phyloP scores from a whole-genome alignment of 2,888 invertebrate species.

The Euproctis similis region DNA sequence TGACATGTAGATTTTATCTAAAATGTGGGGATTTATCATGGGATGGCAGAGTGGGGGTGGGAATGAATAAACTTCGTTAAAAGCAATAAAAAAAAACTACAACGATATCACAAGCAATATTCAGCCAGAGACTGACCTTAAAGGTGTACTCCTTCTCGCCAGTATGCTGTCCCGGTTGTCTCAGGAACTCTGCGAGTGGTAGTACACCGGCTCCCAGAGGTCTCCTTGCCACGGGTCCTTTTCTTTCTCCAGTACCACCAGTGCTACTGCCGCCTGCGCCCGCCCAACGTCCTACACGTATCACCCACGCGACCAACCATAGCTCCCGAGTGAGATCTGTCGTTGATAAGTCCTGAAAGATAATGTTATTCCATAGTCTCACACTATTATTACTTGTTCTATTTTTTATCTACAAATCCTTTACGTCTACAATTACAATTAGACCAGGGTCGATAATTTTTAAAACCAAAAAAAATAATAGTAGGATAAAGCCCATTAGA shows the following conservation, averaged over 20 bases:
- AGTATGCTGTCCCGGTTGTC: constrained; percentile 72
- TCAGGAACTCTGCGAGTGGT: constrained; percentile 81
- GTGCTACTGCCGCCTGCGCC: constrained; percentile 54
- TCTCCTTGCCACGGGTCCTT: constrained; percentile 78
- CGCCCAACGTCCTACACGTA: constrained; percentile 91
- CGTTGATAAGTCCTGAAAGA: constrained; percentile 84
- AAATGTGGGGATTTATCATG: too few relatives aligned
- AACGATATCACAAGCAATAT: neutral
- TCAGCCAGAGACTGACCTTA: constrained; percentile 75
- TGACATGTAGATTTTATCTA: too few relatives aligned
- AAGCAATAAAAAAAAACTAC: too few relatives aligned
- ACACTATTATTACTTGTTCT: too few relatives aligned
- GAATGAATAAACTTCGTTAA: too few relatives aligned
- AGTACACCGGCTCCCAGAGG: constrained; percentile 93
- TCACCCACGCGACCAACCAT: constrained; percentile 92
- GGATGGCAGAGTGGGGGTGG: too few relatives aligned
- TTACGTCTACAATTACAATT: too few relatives aligned
- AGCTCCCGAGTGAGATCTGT: constrained; percentile 90
- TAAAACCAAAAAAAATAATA: too few relatives aligned
- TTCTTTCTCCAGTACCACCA: constrained; percentile 68
- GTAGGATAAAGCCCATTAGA: too few relatives aligned
- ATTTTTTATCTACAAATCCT: too few relatives aligned
- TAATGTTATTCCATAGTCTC: too few relatives aligned
- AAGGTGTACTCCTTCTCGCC: constrained; percentile 87
- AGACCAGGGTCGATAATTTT: too few relatives aligned